A percentile compares a stretch with the other conserved stretches of the same genome.
Evolutionary conservation across 2,113 vertebrate species (phyloP).

Genomic region (Callipepla squamata): DNA sequence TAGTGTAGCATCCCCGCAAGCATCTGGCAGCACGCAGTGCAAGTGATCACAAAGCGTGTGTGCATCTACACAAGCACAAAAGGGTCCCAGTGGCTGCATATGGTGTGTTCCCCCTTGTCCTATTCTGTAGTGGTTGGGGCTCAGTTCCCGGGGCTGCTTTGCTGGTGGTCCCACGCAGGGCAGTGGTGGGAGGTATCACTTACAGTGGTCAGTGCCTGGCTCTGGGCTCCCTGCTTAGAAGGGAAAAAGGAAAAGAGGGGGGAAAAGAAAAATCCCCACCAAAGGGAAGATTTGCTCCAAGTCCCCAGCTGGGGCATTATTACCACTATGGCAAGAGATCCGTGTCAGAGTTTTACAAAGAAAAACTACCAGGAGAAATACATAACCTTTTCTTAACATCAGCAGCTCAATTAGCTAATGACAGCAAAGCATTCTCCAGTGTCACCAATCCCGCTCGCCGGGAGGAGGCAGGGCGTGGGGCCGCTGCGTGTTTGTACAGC

Average conservation of each 20-base stretch:
- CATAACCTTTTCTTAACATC: conserved; percentile 78
- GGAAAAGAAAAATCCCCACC: background rate
- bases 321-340: conserved; percentile 51
- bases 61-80: rapidly evolving
- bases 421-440: conserved; percentile 71
- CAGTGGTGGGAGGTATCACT: background rate
- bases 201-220: background rate
- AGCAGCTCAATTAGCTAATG: conserved; percentile 75
- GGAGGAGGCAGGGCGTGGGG: background rate
- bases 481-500: conserved; percentile 60
- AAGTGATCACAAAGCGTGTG: background rate
- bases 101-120: background rate
- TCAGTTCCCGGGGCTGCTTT: rapidly evolving
- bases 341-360: conserved; percentile 67
- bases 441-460: conserved; percentile 49
- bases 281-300: conserved; percentile 22
- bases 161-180: conserved; percentile 10
- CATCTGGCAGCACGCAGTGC: background rate
- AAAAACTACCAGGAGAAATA: conserved; percentile 75
- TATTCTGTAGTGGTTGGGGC: background rate
- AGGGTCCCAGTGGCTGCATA: rapidly evolving
- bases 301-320: conserved; percentile 32
- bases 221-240: rapidly evolving
- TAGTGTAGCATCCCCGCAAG: background rate
- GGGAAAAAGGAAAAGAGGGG: background rate